Conservation (phyloP, 1,140 invertebrate species). For the Drosophila lowei region DNA sequence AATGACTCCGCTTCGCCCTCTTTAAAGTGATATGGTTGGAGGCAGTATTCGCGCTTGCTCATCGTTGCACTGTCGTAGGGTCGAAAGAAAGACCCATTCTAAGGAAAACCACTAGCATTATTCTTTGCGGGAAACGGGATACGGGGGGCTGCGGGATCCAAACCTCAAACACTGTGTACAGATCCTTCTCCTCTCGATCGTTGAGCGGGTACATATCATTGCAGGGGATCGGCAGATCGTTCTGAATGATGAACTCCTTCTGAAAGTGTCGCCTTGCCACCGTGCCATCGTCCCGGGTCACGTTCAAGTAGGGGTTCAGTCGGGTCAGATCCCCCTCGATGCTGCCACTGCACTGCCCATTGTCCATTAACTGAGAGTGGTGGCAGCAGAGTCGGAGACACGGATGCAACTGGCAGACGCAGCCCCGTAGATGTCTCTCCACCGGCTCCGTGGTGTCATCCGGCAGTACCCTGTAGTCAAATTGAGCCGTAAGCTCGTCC, state of each 20-base stretch:
- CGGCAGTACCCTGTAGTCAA: conserved; percentile 38
- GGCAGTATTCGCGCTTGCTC: conserved; percentile 60
- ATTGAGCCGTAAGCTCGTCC: conserved; percentile 33
- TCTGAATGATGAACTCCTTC: conserved; percentile 55
- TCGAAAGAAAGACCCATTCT: conserved; percentile 56
- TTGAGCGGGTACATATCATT: conserved; percentile 22
- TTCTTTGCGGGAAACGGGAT: too few relatives aligned
- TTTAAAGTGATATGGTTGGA: conserved; percentile 34
- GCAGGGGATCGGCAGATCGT: conserved; percentile 55
- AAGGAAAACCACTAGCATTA: not conserved
- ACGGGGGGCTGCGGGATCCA: too few relatives aligned
- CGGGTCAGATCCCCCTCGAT: conserved; percentile 8
- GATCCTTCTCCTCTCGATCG: conserved; percentile 10
- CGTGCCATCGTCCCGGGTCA: conserved; percentile 42
- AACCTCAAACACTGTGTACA: conserved; percentile 67
- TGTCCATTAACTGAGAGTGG: conserved; percentile 8
- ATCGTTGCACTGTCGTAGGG: not conserved
- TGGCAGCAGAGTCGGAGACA: conserved; percentile 69
- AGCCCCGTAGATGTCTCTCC: conserved; percentile 54
- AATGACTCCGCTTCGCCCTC: not conserved
- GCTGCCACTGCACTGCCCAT: conserved; percentile 16
- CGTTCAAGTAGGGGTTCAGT: conserved; percentile 42
- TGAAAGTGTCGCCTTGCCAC: conserved; percentile 35
- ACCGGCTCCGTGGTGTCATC: conserved; percentile 20
- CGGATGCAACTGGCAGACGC: conserved; percentile 47